Evolutionary conservation across 37 sponge, comb jelly and placozoan genomes (phyloP).

Genomic region (Crambe crambe): DNA sequence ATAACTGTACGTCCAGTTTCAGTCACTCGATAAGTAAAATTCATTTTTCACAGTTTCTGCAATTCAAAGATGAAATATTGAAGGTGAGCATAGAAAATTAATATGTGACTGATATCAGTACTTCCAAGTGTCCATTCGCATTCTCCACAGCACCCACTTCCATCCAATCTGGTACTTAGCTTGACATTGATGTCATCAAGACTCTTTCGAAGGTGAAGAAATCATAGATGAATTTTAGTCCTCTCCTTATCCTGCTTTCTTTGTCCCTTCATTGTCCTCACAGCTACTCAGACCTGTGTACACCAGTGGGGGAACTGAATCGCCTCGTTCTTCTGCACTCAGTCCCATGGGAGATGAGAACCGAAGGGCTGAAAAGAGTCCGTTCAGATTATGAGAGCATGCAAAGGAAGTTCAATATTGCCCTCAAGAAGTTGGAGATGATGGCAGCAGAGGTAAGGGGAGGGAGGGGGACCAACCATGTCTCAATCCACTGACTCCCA

Average conservation of each 20-base stretch:
- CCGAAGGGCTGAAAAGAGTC: constrained; percentile 55
- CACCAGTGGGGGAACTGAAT: constrained; percentile 64
- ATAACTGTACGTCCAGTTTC: background rate
- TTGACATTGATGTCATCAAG: constrained; percentile 46
- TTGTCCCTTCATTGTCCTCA: background rate
- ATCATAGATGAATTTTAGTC: background rate
- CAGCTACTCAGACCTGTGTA: constrained; percentile 67
- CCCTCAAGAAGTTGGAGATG: constrained; percentile 71
- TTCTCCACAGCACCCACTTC: constrained; percentile 50
- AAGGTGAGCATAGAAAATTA: constrained; percentile 18
- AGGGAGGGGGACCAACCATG: background rate
- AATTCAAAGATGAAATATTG: constrained; percentile 60
- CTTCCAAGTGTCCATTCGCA: too few species aligned
- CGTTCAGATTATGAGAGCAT: constrained; percentile 67
- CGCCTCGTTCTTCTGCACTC: constrained; percentile 67
- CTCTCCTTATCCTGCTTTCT: background rate
- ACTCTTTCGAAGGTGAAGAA: constrained; percentile 58
- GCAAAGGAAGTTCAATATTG: constrained; percentile 69
- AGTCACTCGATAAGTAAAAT: background rate
- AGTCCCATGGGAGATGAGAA: constrained; percentile 71
- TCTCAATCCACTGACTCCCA: background rate
- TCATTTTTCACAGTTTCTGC: constrained; percentile 23
- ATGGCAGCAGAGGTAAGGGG: constrained; percentile 57
- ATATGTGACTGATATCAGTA: background rate
- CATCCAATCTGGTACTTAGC: constrained; percentile 48